Evolutionary conservation across 2,888 invertebrate genomes (phyloP).

Genomic region (Cordilura impudica): DNA sequence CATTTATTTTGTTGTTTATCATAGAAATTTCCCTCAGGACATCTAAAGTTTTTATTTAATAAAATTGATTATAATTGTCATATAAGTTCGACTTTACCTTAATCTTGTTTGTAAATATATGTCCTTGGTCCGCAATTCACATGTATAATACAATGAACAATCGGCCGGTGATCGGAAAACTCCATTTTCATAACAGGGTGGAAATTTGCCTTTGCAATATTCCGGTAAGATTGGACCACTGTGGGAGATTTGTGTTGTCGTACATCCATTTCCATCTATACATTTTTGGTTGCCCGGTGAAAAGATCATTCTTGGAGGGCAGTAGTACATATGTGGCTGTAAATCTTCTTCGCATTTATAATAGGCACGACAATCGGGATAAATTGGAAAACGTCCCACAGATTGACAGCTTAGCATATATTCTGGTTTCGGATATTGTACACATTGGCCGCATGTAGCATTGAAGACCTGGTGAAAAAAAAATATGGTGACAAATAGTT

Average conservation of each 20-base stretch:
- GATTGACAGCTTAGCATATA: slow-evolving; percentile 68
- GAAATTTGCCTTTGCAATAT: slow-evolving; percentile 73
- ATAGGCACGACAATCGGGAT: slow-evolving; percentile 73
- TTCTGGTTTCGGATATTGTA: slow-evolving; percentile 66
- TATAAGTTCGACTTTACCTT: slow-evolving; percentile 68
- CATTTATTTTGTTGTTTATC: slow-evolving; percentile 67
- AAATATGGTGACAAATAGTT: too few relatives aligned
- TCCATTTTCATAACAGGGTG: slow-evolving; percentile 74
- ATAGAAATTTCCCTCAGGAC: slow-evolving; percentile 70
- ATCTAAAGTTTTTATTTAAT: too few relatives aligned
- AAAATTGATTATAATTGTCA: too few relatives aligned
- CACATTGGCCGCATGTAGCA: slow-evolving; percentile 68
- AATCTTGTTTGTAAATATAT: slow-evolving; percentile 75
- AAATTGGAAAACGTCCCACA: slow-evolving; percentile 75
- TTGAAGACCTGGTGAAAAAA: slow-evolving; percentile 69
- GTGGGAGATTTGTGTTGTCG: slow-evolving; percentile 71
- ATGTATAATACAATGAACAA: slow-evolving; percentile 77
- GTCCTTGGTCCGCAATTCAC: slow-evolving; percentile 72
- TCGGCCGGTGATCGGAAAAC: slow-evolving; percentile 75
- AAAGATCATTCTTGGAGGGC: slow-evolving; percentile 72
- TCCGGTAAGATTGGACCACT: slow-evolving; percentile 70
- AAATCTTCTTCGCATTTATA: slow-evolving; percentile 73
- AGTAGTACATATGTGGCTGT: slow-evolving; percentile 71
- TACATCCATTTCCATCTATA: slow-evolving; percentile 69
- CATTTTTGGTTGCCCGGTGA: slow-evolving; percentile 72